Conservation (phyloP, 2,797 vertebrate genomes). For the Etheostoma perlongum region DNA sequence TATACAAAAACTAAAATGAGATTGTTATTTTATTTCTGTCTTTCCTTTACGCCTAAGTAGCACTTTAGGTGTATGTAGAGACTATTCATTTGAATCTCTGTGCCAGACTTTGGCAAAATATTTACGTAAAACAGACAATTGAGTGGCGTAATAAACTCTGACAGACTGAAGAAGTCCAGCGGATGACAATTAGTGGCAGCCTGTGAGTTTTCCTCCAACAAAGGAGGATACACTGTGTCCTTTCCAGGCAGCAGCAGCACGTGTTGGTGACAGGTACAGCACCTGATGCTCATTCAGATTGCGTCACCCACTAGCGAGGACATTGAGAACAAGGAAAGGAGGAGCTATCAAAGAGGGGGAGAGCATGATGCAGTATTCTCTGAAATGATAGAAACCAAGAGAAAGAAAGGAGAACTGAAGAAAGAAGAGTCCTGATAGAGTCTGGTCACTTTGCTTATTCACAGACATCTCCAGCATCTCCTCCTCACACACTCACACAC, state of each 20-base stretch:
- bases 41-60: background rate
- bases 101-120: background rate
- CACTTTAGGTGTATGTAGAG: background rate
- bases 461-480: conserved; percentile 36
- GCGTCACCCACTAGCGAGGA: conserved; percentile 64
- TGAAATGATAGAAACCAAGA: conserved; percentile 33
- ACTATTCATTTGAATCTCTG: background rate
- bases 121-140: background rate
- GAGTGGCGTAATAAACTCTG: conserved; percentile 2
- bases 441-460: conserved; percentile 29
- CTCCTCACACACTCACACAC: conserved; percentile 7
- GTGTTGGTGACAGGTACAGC: conserved; percentile 70
- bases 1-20: background rate
- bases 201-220: conserved; percentile 23
- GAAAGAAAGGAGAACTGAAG: conserved; percentile 17
- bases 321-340: conserved; percentile 37
- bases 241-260: conserved; percentile 51
- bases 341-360: conserved; percentile 51
- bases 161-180: background rate
- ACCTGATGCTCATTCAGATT: conserved; percentile 72
- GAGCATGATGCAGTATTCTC: conserved; percentile 59
- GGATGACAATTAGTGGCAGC: background rate
- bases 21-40: background rate
- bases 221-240: conserved; percentile 20
- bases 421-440: conserved; percentile 30